Evolutionary conservation across 2,113 vertebrate genomes (phyloP).

Genomic region (Haemorhous mexicanus): DNA sequence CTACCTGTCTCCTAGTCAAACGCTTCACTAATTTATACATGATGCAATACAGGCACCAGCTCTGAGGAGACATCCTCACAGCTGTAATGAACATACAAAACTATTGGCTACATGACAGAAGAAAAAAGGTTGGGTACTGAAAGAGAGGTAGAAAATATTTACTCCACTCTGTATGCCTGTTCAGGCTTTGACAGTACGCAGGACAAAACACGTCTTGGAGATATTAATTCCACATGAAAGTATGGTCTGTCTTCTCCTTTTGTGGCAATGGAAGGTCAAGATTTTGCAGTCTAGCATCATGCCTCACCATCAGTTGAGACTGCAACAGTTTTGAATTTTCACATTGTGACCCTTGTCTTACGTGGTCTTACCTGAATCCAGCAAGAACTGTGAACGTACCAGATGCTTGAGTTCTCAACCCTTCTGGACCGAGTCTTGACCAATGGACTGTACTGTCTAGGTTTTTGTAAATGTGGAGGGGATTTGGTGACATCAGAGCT

Average conservation of each 20-base stretch:
- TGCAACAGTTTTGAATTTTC: not conserved
- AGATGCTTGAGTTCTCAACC: not conserved
- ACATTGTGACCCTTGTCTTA: not conserved
- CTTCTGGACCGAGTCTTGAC: not conserved
- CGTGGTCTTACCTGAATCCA: not conserved
- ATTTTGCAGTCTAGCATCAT: not conserved
- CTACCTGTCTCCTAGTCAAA: not conserved
- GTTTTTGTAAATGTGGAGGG: not conserved
- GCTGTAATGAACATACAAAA: not conserved
- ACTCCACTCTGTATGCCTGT: not conserved
- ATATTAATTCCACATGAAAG: not conserved
- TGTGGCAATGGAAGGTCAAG: not conserved
- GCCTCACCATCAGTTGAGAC: not conserved
- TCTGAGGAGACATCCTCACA: not conserved
- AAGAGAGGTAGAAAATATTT: not conserved
- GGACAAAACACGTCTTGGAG: not conserved
- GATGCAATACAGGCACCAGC: not conserved
- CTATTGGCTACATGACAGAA: not conserved
- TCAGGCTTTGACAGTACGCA: not conserved
- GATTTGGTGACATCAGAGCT: not conserved
- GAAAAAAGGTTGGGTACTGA: not conserved
- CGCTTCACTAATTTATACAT: not conserved
- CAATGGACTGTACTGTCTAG: not conserved
- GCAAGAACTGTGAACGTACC: not conserved
- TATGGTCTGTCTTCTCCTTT: not conserved